Conservation (phyloP, 1,140 invertebrate genomes). For the Platorchestia sp. region DNA sequence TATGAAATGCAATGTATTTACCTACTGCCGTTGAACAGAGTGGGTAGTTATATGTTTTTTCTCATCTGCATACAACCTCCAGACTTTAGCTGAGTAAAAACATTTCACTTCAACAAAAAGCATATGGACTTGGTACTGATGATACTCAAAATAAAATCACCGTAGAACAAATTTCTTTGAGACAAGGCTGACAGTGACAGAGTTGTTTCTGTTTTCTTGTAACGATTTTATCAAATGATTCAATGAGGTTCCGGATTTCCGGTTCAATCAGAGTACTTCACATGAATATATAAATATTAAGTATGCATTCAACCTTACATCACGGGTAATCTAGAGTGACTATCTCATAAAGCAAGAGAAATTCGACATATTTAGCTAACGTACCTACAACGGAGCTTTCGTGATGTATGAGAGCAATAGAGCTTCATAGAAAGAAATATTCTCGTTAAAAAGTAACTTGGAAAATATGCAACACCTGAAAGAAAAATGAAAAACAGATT, state of each 20-base stretch:
- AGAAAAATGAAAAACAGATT: neutral
- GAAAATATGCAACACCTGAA: neutral
- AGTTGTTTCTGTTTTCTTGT: neutral
- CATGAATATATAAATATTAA: neutral
- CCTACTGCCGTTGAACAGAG: neutral
- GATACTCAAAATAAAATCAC: neutral
- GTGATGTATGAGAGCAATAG: neutral
- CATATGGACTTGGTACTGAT: neutral
- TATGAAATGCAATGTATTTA: neutral
- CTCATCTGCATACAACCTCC: neutral
- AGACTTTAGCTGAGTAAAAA: neutral
- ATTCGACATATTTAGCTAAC: neutral
- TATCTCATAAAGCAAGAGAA: neutral
- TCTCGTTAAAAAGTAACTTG: neutral
- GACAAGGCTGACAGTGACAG: neutral
- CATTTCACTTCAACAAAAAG: neutral
- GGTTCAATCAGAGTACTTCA: neutral
- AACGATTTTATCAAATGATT: neutral
- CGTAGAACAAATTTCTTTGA: neutral
- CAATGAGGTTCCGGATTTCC: neutral
- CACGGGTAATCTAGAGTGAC: neutral
- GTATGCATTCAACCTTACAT: neutral
- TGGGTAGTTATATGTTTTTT: neutral
- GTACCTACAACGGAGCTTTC: neutral
- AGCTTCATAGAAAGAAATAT: neutral